Evolutionary conservation across 2,888 invertebrate species (phyloP).

Genomic region (Ormia ochracea): DNA sequence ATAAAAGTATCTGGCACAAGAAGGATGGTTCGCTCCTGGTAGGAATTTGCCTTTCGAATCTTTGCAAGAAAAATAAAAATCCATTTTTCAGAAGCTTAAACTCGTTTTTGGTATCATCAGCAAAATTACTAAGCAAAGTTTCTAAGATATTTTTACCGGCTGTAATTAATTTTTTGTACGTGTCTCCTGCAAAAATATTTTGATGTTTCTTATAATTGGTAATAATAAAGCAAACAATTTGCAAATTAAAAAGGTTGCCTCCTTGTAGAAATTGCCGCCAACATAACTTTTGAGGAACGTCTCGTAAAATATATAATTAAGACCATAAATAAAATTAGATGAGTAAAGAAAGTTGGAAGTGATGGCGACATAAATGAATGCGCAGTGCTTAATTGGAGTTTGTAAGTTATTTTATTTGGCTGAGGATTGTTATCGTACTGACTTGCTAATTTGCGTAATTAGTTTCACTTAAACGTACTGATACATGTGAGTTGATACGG

Average conservation of each 20-base stretch:
- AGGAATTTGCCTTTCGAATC: too few species aligned
- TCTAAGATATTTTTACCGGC: not conserved
- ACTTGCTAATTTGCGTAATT: too few species aligned
- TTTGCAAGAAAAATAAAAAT: not conserved
- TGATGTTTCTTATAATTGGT: not conserved
- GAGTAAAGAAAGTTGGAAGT: not conserved
- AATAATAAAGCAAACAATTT: not conserved
- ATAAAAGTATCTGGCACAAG: too few species aligned
- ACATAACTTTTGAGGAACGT: not conserved
- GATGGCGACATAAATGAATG: too few species aligned
- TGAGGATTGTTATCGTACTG: too few species aligned
- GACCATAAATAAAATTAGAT: not conserved
- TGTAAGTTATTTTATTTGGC: too few species aligned
- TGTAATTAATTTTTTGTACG: not conserved
- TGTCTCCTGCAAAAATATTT: not conserved
- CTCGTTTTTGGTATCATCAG: not conserved
- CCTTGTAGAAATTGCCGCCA: not conserved
- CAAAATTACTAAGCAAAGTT: constrained; percentile 3
- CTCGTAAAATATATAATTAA: not conserved
- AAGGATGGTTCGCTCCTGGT: too few species aligned
- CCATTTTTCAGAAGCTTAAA: constrained; percentile 4
- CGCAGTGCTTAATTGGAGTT: too few species aligned
- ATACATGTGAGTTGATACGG: too few species aligned
- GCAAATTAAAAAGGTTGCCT: constrained; percentile 2
- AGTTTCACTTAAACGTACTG: too few species aligned